phyloP scores from a whole-genome alignment of 2,113 vertebrate species.

The Microcebus murinus region DNA sequence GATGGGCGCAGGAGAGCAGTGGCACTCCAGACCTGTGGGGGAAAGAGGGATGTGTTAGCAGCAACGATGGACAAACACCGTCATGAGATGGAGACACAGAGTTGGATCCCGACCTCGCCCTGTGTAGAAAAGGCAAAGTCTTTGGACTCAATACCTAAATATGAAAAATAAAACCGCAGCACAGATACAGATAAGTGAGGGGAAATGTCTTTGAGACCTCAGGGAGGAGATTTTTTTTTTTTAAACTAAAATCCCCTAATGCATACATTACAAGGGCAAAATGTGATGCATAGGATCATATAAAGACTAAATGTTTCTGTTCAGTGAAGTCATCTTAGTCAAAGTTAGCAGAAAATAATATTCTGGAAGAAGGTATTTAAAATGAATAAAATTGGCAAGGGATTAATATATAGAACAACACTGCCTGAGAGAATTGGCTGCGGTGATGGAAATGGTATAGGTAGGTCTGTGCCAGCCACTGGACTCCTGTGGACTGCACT shows the following conservation, averaged over 20 bases:
- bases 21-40: accelerated
- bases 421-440: background rate
- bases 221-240: background rate
- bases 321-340: background rate
- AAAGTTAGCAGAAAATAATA: background rate
- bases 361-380: background rate
- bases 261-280: background rate
- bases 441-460: background rate
- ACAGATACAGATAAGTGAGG: background rate
- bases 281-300: background rate
- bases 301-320: background rate
- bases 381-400: background rate
- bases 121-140: background rate
- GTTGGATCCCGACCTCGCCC: background rate
- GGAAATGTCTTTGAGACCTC: background rate
- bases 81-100: background rate
- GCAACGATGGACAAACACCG: accelerated
- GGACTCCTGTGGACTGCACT: background rate
- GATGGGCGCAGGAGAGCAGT: accelerated
- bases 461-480: background rate
- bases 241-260: background rate
- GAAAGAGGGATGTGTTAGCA: background rate
- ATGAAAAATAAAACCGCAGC: background rate
- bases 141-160: background rate
- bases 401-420: background rate